phyloP scores from a whole-genome alignment of 2,113 vertebrate species.

The Microcebus griseorufus region DNA sequence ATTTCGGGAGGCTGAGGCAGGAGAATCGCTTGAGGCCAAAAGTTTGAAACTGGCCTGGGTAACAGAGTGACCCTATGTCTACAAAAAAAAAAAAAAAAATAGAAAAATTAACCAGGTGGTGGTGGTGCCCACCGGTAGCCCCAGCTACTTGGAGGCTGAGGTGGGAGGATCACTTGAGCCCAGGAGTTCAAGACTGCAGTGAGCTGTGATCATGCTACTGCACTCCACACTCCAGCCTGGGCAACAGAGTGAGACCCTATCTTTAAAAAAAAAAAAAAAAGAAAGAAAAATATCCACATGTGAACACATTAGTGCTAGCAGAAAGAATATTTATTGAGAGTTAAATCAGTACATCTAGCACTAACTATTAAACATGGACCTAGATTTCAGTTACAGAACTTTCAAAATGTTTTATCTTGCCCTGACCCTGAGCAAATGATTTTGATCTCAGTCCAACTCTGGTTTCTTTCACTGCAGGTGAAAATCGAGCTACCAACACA shows the following conservation, averaged over 20 bases:
- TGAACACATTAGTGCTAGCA: background rate
- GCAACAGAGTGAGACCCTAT: background rate
- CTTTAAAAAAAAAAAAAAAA: background rate
- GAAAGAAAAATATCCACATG: background rate
- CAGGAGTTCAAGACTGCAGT: background rate
- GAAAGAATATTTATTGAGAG: background rate
- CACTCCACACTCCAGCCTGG: background rate
- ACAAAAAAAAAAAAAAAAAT: background rate
- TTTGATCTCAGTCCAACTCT: slow-evolving; percentile 75
- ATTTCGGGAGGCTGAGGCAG: too few species aligned
- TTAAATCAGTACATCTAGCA: background rate
- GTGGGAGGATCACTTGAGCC: too few species aligned
- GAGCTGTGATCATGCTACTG: background rate
- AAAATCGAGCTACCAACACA: slow-evolving; percentile 98
- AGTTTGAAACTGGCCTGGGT: background rate
- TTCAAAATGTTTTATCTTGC: background rate
- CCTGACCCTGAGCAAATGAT: slow-evolving; percentile 46
- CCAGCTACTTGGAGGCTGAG: too few species aligned
- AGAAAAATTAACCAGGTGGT: background rate
- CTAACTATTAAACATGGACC: background rate
- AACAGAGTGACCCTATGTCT: background rate
- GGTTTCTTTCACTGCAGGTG: slow-evolving; percentile 89
- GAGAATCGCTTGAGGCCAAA: too few species aligned
- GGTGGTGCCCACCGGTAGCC: background rate
- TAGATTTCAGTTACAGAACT: slow-evolving; percentile 6